These are phyloP conservation scores for Melanchra persicariae DNA, from an alignment of 2,888 invertebrate species.

Conservation along the genomic window DNA sequence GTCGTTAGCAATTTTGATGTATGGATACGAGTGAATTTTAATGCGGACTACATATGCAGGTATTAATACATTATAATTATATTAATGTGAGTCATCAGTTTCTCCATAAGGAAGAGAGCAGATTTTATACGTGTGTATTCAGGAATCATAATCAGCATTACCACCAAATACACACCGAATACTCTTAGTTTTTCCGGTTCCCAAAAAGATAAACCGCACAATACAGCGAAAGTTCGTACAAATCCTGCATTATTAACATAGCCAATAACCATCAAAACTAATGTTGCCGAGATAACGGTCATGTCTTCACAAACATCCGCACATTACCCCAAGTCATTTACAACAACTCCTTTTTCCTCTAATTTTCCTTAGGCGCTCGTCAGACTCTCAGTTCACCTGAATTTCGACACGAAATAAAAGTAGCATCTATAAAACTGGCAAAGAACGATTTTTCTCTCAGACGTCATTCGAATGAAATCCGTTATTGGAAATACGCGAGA, in stretches of 20 bases:
- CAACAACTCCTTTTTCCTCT: constrained; percentile 63
- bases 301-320: constrained; percentile 69
- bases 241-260: constrained; percentile 60
- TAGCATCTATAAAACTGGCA: constrained; percentile 29
- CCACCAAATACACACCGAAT: neutral
- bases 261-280: constrained; percentile 68
- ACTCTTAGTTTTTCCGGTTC: constrained; percentile 18
- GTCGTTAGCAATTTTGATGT: constrained; percentile 54
- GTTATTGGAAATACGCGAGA: constrained; percentile 54
- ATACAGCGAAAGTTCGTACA: constrained; percentile 43
- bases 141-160: constrained; percentile 7
- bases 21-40: constrained; percentile 30
- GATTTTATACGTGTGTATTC: neutral
- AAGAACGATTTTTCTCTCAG: constrained; percentile 44
- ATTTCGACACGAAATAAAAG: constrained; percentile 47
- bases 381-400: constrained; percentile 38
- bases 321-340: constrained; percentile 71
- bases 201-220: constrained; percentile 37
- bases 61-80: too few species aligned
- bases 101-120: neutral
- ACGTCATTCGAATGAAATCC: constrained; percentile 43
- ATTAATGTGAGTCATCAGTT: too few species aligned
- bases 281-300: constrained; percentile 65
- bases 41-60: constrained; percentile 1
- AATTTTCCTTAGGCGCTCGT: constrained; percentile 50